Base-by-base conservation (phyloP, 2,113 vertebrate genomes). In the Microtus montanus region DNA sequence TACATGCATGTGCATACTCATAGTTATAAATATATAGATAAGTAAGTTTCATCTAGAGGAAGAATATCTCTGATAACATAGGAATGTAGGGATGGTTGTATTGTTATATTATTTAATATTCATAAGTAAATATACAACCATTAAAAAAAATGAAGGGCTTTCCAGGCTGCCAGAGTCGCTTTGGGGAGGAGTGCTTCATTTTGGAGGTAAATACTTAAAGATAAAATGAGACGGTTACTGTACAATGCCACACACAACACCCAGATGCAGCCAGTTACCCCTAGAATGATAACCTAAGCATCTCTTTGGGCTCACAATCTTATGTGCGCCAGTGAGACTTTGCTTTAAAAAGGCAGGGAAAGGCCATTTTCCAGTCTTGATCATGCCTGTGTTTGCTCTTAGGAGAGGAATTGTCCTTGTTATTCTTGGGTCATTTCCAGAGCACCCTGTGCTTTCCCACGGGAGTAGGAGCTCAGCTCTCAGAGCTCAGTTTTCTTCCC, bases 381-480 rank as follows among this genome's bases (percentile, higher is more conserved):
- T 92, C 47, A 12, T 1, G 4, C 7, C 0, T 61, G 5, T 66
- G 28, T 38, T 88, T 83, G 12, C 52, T 58, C 91, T 84, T 86
- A 93, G 47, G 47, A 61, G 68, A 63, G 26, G 3, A 74, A n/a
- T 77, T 28, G 0, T 24, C 24, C 44, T 61, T 84, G 47, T 44
- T 95, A 24, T 77, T 94, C 63, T 93, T 95, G 87, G 73, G 58
- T 30, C 75, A 49, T 54, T 91, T 91, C 78, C 73, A 22, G 3
- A 22, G n/a, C n/a, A 49, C 20, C 8, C 7, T 68, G 61, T n/a
- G 10, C 61, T 90, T 95, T 96, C 73, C 66, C 96, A 92, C 9
- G 3, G 15, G 41, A 54, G 19, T 20, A 10, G 20, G 84, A 77
- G 22, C 47, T 30, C 9, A 68, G 30, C 4, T 12, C 28, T 26